Conservation (phyloP, 2,888 invertebrate species). For the Monochamus alternatus region DNA sequence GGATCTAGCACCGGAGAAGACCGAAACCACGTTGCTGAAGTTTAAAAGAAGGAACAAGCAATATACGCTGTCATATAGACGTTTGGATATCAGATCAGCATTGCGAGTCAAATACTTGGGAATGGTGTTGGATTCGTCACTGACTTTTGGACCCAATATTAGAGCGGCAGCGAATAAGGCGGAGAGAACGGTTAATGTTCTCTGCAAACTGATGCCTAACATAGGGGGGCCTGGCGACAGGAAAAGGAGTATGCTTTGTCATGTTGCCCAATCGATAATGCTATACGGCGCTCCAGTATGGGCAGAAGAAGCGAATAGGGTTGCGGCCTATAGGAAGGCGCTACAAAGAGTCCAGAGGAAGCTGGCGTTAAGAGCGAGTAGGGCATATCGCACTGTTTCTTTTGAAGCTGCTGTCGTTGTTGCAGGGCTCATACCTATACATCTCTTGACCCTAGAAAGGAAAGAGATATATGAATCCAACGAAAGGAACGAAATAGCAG, state of each 20-base stretch:
- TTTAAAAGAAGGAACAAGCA: too few relatives aligned
- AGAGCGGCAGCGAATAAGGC: background rate
- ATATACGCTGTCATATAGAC: too few relatives aligned
- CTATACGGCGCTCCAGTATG: background rate
- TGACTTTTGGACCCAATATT: background rate
- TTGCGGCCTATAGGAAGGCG: background rate
- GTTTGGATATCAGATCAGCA: too few relatives aligned
- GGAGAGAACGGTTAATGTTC: background rate
- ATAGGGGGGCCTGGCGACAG: background rate
- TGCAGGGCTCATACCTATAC: background rate
- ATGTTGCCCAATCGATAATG: background rate
- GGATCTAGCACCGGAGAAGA: too few relatives aligned
- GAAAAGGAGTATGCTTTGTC: background rate
- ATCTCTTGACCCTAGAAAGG: background rate
- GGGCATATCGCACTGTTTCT: background rate
- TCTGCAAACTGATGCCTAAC: background rate
- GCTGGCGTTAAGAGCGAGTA: background rate
- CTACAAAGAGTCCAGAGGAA: background rate
- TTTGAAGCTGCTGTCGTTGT: background rate
- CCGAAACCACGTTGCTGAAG: too few relatives aligned
- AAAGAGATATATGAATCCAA: background rate
- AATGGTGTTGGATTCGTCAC: too few relatives aligned
- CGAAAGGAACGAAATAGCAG: background rate
- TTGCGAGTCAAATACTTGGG: too few relatives aligned
- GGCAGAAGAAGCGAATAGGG: background rate